phyloP scores from a whole-genome alignment of 2,888 invertebrate genomes.

The Diplazon laetatorius region DNA sequence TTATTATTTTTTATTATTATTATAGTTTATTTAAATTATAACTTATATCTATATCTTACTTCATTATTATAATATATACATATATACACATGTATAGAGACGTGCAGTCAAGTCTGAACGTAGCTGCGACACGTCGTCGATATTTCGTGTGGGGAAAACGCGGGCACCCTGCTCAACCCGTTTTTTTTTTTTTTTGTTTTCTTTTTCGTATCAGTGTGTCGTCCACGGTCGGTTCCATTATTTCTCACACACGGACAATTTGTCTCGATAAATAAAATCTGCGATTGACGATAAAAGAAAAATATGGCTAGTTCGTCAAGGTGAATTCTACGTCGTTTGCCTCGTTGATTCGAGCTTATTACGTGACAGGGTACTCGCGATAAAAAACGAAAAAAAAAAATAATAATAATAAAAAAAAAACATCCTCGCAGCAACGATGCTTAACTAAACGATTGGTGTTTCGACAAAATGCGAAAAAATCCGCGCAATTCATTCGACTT shows the following conservation, averaged over 20 bases:
- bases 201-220: not conserved
- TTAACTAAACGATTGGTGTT: not conserved
- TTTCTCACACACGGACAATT: constrained; percentile 5
- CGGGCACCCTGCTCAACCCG: not conserved
- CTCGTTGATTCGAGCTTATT: not conserved
- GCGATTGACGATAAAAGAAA: constrained; percentile 66
- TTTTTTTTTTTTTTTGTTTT: too few relatives aligned
- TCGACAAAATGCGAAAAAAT: not conserved
- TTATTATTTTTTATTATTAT: too few relatives aligned
- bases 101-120: not conserved
- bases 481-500: too few relatives aligned
- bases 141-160: not conserved
- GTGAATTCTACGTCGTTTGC: constrained; percentile 82
- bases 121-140: not conserved
- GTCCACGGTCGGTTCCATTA: not conserved
- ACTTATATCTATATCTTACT: too few relatives aligned
- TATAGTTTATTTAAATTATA: too few relatives aligned
- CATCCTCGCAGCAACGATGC: not conserved
- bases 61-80: too few relatives aligned
- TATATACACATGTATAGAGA: not conserved
- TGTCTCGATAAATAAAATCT: not conserved
- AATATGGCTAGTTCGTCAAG: constrained; percentile 88
- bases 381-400: not conserved
- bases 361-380: not conserved
- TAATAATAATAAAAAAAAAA: too few relatives aligned